phyloP scores from a whole-genome alignment of 2,113 vertebrate genomes.

The Saguinus imperator region DNA sequence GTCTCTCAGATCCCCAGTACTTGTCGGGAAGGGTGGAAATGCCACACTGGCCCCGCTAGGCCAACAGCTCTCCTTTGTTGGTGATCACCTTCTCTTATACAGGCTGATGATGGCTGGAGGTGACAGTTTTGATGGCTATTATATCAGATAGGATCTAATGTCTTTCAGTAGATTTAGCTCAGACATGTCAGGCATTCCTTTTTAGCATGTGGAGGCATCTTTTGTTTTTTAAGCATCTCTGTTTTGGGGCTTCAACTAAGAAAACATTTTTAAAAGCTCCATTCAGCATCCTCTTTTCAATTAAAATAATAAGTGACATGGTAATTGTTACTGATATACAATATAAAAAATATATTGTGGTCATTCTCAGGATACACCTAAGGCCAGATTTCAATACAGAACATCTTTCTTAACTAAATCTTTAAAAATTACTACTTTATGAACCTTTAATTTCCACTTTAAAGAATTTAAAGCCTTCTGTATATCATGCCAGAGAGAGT shows the following conservation, averaged over 20 bases:
- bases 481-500: neutral
- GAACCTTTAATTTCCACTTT: conserved; percentile 9
- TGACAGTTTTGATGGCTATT: neutral
- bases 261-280: neutral
- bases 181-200: neutral
- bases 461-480: neutral
- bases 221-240: neutral
- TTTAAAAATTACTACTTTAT: neutral
- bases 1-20: neutral
- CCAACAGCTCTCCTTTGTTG: neutral
- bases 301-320: neutral
- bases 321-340: neutral
- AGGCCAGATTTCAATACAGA: conserved; percentile 11
- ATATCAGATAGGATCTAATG: neutral
- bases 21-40: neutral
- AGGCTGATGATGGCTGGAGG: neutral
- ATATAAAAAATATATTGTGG: neutral
- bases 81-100: neutral
- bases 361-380: neutral
- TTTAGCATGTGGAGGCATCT: neutral
- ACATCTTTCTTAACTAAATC: neutral
- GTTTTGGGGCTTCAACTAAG: neutral
- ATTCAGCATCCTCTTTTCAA: neutral
- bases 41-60: neutral
- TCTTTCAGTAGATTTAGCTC: neutral